These are phyloP conservation scores for Desmodus rotundus DNA, from an alignment of 2,113 vertebrate species.

Conservation along the genomic window DNA sequence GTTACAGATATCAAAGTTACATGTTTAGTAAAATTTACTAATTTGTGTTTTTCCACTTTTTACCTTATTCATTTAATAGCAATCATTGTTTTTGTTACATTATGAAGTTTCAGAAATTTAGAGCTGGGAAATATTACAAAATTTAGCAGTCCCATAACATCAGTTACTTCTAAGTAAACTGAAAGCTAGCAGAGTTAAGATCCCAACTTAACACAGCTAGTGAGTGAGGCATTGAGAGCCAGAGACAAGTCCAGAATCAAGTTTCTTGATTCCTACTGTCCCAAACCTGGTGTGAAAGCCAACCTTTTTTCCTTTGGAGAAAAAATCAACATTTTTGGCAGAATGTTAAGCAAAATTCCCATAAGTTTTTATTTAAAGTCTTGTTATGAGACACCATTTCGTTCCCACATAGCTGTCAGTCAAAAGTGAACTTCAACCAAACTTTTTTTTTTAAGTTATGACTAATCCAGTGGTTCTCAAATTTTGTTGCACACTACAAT, in stretches of 20 bases:
- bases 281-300: neutral
- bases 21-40: neutral
- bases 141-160: neutral
- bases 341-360: conserved; percentile 44
- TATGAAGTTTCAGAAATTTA: conserved; percentile 3
- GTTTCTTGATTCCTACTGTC: neutral
- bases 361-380: conserved; percentile 48
- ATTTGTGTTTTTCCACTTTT: neutral
- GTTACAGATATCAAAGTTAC: neutral
- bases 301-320: neutral
- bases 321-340: conserved; percentile 42
- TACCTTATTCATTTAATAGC: neutral
- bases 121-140: neutral
- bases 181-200: neutral
- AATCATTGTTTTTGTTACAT: neutral
- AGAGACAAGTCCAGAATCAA: neutral
- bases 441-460: neutral
- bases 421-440: conserved; percentile 38
- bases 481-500: neutral
- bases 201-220: neutral
- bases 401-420: conserved; percentile 19
- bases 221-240: neutral
- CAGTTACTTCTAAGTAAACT: neutral
- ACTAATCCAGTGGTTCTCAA: neutral
- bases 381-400: neutral